phyloP scores from a whole-genome alignment of 2,888 invertebrate species.

The Crepidodera aurea region DNA sequence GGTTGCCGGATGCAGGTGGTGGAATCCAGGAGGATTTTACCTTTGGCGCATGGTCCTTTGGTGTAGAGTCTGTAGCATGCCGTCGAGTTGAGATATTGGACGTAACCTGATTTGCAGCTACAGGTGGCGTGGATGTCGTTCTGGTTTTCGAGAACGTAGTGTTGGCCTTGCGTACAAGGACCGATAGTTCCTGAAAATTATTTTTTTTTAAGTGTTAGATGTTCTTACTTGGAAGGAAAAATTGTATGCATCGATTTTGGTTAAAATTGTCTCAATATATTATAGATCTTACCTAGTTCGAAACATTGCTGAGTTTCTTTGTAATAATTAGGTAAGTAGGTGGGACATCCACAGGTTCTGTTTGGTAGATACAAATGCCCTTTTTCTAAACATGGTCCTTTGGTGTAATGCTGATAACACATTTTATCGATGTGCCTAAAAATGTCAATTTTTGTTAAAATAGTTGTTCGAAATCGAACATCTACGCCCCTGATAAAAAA shows the following conservation, averaged over 20 bases:
- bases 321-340: constrained; percentile 78
- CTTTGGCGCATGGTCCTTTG: constrained; percentile 76
- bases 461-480: too few species aligned
- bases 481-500: too few species aligned
- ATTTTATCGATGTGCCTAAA: constrained; percentile 62
- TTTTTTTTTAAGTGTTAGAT: constrained; percentile 9
- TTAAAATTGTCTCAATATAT: too few species aligned
- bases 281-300: constrained; percentile 77
- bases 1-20: constrained; percentile 76
- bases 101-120: constrained; percentile 74
- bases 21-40: constrained; percentile 74
- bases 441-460: too few species aligned
- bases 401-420: constrained; percentile 82
- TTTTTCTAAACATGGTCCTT: constrained; percentile 78
- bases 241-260: too few species aligned
- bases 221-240: constrained; percentile 2
- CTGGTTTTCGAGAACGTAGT: constrained; percentile 67
- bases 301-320: constrained; percentile 74
- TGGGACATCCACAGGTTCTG: constrained; percentile 76
- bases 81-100: constrained; percentile 68
- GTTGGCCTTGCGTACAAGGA: constrained; percentile 78
- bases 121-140: constrained; percentile 67
- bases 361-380: constrained; percentile 83
- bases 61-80: constrained; percentile 82
- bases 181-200: constrained; percentile 73